These are phyloP conservation scores for Rhincodon typus DNA, from an alignment of 2,797 vertebrate genomes.

Conservation along the genomic window DNA sequence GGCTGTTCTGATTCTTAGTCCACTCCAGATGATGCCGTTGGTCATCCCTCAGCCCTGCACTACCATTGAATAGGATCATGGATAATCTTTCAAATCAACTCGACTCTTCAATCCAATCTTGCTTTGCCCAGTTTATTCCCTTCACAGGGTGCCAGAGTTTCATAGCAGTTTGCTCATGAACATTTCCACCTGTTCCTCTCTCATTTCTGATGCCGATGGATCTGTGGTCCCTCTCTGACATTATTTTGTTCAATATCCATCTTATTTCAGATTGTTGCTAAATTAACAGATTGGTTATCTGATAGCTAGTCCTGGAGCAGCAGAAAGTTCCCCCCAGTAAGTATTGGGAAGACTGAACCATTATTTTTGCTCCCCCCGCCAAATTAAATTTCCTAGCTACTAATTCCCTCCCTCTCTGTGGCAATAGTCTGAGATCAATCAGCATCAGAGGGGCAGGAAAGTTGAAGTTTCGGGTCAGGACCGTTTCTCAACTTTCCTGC, in stretches of 20 bases:
- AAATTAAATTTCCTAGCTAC: too few relatives aligned
- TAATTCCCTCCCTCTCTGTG: too few relatives aligned
- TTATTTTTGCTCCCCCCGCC: too few relatives aligned
- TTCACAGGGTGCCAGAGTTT: background rate
- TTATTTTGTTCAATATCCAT: background rate
- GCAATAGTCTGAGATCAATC: too few relatives aligned
- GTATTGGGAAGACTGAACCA: too few relatives aligned
- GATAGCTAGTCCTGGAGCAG: too few relatives aligned
- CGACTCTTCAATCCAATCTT: background rate
- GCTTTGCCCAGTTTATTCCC: background rate
- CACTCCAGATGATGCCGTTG: background rate
- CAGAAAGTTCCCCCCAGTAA: background rate
- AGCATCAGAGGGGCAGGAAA: too few relatives aligned
- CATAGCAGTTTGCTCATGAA: background rate
- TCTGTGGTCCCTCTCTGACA: background rate
- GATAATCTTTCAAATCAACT: background rate
- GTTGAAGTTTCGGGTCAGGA: too few relatives aligned
- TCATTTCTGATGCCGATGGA: background rate
- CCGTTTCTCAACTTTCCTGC: too few relatives aligned
- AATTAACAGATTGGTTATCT: too few relatives aligned
- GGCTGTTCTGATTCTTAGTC: background rate
- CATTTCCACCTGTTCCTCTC: background rate
- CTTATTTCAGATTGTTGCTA: background rate
- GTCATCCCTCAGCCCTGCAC: background rate
- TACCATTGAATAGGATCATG: background rate